Conservation (phyloP, 2,113 vertebrate genomes). For the Lichenostomus cassidix region DNA sequence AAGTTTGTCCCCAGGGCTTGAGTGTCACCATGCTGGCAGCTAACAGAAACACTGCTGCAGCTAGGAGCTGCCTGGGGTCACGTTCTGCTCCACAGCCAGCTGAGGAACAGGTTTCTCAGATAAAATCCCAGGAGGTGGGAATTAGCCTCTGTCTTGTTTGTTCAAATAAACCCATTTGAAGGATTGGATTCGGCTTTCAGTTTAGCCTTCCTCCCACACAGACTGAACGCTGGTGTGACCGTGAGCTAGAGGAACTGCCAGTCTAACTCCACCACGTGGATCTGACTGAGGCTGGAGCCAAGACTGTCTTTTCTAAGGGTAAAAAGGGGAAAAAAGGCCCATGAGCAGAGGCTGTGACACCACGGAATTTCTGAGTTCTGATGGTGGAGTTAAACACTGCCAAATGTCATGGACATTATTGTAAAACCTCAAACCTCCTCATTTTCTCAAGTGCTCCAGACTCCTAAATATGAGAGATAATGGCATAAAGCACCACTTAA, state of each 20-base stretch:
- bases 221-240: rapidly evolving
- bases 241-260: neutral
- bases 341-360: rapidly evolving
- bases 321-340: neutral
- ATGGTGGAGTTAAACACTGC: neutral
- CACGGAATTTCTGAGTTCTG: neutral
- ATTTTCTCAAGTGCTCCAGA: neutral
- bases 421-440: neutral
- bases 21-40: neutral
- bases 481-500: neutral
- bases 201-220: neutral
- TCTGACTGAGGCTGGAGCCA: too few relatives aligned
- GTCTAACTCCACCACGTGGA: neutral
- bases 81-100: neutral
- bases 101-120: neutral
- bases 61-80: neutral
- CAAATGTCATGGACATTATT: rapidly evolving
- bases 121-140: neutral
- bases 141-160: neutral
- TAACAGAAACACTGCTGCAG: neutral
- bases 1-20: neutral
- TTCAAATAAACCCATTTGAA: neutral
- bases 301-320: neutral
- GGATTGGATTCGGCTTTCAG: neutral
- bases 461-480: neutral